Evolutionary conservation across 2,113 vertebrate species (phyloP), one percentile per base, ranked within the genome.

Genomic region (Lycaon pictus): DNA sequence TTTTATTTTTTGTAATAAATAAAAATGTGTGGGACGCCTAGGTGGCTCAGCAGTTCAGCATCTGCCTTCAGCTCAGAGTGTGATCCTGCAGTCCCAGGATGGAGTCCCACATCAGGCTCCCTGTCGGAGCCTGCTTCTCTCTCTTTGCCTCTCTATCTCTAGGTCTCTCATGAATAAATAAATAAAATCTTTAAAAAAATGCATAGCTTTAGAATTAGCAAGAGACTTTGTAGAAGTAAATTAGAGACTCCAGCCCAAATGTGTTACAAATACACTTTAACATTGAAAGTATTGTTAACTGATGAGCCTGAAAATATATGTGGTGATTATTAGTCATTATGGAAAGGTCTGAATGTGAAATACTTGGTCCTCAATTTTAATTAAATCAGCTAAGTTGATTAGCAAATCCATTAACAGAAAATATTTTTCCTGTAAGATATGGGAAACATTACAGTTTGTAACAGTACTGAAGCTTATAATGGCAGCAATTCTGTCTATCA

Each of bases 1-100:
- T 88, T 89, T 96, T 9, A 15, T 77, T 89, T 92, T 95, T 85
- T 7, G 56, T 23, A 65, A 35, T 92, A 85, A 94, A 56, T 88
- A 58, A 95, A 81, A 76, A 43, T 43, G 43, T 43, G 43, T 43
- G 43, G 43, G 43, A 43, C 7, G 43, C 43, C 43, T 43, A 43
- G 43, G 43, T 43, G 43, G 43, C 6, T 43, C 43, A 43, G 43
- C 43, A 43, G 43, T 43, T 43, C 43, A 43, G 43, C 43, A 43
- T 43, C 43, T 43, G 43, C 43, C 43, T 43, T 43, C 1, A 7
- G 43, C 43, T 43, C 43, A 43, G 43, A 43, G 43, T 1, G 1
- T 43, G 43, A 43, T 43, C 43, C 43, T 43, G 43, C 6, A 43
- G 43, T 43, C 43, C 43, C 43, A 43, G 43, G 43, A 43, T 43